phyloP scores from a whole-genome alignment of 2,888 invertebrate genomes.

The Thymelicus acteon region DNA sequence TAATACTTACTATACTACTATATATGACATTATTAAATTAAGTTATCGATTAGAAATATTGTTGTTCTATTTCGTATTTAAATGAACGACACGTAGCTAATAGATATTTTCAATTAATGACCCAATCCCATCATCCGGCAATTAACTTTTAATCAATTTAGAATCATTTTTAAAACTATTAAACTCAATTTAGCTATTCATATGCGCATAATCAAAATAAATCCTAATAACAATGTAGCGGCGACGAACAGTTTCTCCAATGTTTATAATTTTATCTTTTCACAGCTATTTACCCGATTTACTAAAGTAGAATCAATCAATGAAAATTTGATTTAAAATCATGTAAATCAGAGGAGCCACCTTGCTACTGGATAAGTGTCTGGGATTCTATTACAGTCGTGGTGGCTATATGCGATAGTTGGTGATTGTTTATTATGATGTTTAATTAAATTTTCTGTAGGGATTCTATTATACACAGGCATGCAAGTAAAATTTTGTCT shows the following conservation, averaged over 20 bases:
- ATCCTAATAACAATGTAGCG: background rate
- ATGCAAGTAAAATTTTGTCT: no score
- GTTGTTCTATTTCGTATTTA: background rate
- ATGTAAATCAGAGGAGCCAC: no score
- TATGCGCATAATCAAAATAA: conserved; percentile 24
- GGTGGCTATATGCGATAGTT: no score
- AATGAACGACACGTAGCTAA: background rate
- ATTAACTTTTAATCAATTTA: conserved; percentile 16
- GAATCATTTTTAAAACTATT: conserved; percentile 18
- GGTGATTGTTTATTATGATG: no score
- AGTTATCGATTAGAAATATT: background rate
- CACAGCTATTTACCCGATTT: background rate
- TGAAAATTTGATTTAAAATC: no score
- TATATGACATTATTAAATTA: background rate
- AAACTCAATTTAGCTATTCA: conserved; percentile 12
- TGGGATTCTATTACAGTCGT: no score
- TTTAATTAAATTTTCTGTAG: no score
- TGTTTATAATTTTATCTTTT: background rate
- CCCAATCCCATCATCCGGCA: background rate
- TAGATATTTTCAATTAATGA: background rate
- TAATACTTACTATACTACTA: background rate
- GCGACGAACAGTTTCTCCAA: background rate
- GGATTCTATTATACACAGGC: no score
- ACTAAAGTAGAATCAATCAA: no score
- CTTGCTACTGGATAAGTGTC: no score